A percentile compares a stretch with the other conserved stretches of the same genome.
Evolutionary conservation across 2,797 vertebrate genomes (phyloP).

Genomic region (Luscinia megarhynchos): DNA sequence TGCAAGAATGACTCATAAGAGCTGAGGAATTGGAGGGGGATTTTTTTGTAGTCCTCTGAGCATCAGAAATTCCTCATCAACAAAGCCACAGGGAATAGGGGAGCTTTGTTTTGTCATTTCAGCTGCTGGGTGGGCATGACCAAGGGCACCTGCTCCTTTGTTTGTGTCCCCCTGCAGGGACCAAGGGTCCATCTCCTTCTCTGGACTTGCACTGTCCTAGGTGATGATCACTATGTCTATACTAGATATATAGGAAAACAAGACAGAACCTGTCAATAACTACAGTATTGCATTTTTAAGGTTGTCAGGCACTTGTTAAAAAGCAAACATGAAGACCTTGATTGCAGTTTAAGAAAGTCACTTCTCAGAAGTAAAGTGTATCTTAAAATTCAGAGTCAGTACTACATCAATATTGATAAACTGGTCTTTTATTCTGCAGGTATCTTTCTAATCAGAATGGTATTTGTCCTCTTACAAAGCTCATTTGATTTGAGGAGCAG

Average conservation of each 20-base stretch:
- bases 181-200: neutral
- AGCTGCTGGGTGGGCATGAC: neutral
- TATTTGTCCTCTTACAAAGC: constrained; percentile 15
- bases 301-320: neutral
- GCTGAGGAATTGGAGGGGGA: neutral
- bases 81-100: neutral
- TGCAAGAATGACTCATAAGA: constrained; percentile 51
- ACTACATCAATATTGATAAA: neutral
- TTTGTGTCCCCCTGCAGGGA: neutral
- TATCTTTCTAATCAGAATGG: neutral
- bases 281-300: neutral
- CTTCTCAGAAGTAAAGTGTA: neutral
- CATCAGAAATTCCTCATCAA: neutral
- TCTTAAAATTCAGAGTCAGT: neutral
- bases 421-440: neutral
- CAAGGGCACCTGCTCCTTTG: rapidly evolving
- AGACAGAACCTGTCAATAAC: neutral
- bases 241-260: neutral
- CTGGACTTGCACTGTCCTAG: neutral
- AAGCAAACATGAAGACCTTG: neutral
- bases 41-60: neutral
- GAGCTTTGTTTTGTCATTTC: neutral
- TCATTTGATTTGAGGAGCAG: neutral
- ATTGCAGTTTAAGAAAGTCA: neutral
- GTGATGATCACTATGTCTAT: rapidly evolving